These are phyloP conservation scores for Onychostoma macrolepis DNA, from an alignment of 2,113 vertebrate species.

Conservation along the genomic window DNA sequence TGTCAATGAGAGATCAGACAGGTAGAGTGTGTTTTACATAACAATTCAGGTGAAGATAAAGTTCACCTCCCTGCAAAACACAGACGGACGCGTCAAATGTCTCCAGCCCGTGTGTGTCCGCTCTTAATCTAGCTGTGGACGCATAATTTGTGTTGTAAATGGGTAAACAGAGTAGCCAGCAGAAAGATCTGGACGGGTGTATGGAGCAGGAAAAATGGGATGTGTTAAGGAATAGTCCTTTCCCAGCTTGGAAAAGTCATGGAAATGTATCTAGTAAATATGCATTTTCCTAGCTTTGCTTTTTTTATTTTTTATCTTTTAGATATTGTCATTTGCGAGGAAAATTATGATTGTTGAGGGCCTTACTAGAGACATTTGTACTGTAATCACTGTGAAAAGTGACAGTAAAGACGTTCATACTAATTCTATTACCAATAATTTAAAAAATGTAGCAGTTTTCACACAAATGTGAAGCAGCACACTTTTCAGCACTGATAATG, in stretches of 20 bases:
- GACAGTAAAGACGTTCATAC: neutral
- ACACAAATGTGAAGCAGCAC: neutral
- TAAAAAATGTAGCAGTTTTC: neutral
- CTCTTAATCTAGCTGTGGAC: neutral
- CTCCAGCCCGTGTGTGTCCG: slow-evolving; percentile 14
- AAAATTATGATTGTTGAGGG: neutral
- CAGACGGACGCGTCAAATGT: slow-evolving; percentile 27
- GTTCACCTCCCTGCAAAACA: slow-evolving; percentile 50
- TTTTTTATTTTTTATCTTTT: neutral
- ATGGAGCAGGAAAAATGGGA: neutral
- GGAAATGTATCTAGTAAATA: neutral
- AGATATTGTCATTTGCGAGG: neutral
- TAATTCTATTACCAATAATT: neutral
- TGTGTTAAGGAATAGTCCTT: neutral
- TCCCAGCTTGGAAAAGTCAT: neutral
- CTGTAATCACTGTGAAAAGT: neutral
- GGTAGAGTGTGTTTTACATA: slow-evolving; percentile 64
- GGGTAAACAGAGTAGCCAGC: neutral
- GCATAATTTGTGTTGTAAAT: slow-evolving; percentile 44
- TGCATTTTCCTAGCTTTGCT: neutral
- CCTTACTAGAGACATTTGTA: neutral
- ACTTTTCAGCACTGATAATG: neutral
- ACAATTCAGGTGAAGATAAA: slow-evolving; percentile 58
- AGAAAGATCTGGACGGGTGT: neutral
- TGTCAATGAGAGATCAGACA: slow-evolving; percentile 64